Conservation (phyloP, 2,113 vertebrate species). For the Macheiramphus alcinus region DNA sequence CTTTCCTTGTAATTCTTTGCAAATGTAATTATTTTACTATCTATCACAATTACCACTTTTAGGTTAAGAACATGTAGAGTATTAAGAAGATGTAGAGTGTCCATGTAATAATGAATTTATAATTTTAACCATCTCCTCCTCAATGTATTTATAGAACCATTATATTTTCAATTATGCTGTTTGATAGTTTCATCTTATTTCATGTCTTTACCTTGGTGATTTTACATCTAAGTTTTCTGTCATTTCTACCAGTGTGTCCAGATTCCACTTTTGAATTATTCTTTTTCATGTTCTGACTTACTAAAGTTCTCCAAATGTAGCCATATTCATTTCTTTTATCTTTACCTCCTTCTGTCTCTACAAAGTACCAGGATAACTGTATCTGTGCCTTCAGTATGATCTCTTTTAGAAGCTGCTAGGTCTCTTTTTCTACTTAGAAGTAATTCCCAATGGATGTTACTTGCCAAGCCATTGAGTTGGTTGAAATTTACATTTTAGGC, state of each 20-base stretch:
- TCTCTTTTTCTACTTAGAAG: background rate
- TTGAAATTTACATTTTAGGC: background rate
- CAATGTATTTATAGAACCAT: background rate
- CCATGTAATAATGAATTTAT: background rate
- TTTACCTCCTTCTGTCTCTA: background rate
- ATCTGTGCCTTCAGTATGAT: background rate
- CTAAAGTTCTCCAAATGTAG: background rate
- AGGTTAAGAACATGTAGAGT: background rate
- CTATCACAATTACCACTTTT: background rate
- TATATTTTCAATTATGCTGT: background rate
- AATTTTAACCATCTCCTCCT: background rate
- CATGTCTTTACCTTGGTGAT: background rate
- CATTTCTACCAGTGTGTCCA: background rate
- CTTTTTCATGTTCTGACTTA: background rate
- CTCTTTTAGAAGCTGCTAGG: background rate
- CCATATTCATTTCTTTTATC: background rate
- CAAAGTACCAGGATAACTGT: background rate
- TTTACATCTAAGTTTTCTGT: background rate
- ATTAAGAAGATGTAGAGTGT: background rate
- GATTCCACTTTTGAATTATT: background rate
- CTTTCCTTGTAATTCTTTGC: background rate
- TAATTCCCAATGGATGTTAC: background rate
- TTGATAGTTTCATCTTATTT: background rate
- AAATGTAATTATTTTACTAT: background rate
- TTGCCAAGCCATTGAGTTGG: background rate